These are phyloP conservation scores for Baryphthengus martii DNA, from an alignment of 2,113 vertebrate species.

Conservation along the genomic window DNA sequence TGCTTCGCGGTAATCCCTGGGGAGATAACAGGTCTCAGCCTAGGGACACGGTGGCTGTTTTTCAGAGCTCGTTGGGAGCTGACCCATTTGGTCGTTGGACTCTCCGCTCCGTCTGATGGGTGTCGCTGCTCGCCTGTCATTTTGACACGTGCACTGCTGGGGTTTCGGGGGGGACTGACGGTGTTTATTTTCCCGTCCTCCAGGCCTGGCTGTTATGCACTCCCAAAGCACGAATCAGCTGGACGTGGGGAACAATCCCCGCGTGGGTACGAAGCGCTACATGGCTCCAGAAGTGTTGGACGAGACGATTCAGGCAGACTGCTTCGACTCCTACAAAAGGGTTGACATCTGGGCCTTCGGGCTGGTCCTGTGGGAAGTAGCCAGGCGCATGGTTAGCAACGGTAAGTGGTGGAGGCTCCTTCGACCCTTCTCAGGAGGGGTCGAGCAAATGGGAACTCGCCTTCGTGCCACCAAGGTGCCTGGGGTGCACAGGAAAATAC, in stretches of 20 bases:
- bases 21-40: neutral
- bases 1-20: neutral
- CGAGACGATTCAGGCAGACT: constrained; percentile 94
- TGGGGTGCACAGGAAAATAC: rapidly evolving
- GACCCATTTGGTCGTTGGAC: neutral
- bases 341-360: constrained; percentile 98
- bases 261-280: constrained; percentile 97
- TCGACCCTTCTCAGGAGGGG: rapidly evolving
- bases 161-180: neutral
- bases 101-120: neutral
- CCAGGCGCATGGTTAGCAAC: constrained; percentile 94
- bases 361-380: constrained; percentile 97
- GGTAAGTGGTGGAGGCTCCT: constrained; percentile 73
- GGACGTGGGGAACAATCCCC: constrained; percentile 96
- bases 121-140: rapidly evolving
- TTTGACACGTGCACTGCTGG: rapidly evolving
- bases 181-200: neutral
- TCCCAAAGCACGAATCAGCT: constrained; percentile 96
- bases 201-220: constrained; percentile 98
- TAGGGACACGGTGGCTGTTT: neutral
- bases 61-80: neutral
- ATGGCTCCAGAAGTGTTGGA: constrained; percentile 97
- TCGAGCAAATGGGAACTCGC: rapidly evolving
- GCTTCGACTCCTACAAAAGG: constrained; percentile 95
- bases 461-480: rapidly evolving